Percentiles rank a stretch among this genome's conserved stretches.
phyloP scores from a whole-genome alignment of 2,888 invertebrate species.

The Epinotia demarniana region DNA sequence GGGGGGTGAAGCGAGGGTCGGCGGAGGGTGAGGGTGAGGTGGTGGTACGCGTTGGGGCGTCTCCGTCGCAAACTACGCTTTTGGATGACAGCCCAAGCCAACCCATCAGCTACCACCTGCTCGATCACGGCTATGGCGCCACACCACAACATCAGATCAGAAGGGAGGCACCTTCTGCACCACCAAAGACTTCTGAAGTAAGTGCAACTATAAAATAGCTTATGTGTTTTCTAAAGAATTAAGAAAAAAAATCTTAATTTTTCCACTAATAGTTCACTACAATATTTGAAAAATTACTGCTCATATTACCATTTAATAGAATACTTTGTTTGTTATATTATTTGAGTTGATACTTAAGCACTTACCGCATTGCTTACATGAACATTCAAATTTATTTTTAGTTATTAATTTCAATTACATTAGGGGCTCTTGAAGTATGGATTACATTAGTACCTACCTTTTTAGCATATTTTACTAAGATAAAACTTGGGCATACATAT shows the following conservation, averaged over 20 bases:
- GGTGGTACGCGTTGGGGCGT: constrained; percentile 81
- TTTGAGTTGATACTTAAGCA: not conserved
- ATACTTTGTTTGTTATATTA: not conserved
- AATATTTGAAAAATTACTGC: not conserved
- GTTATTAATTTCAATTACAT: not conserved
- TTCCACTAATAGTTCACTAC: not conserved
- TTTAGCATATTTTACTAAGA: not conserved
- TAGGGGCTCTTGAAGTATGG: not conserved
- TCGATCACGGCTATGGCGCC: constrained; percentile 95
- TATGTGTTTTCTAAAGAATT: not conserved
- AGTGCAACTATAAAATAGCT: constrained; percentile 52
- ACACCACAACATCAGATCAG: constrained; percentile 89
- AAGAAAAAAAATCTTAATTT: not conserved
- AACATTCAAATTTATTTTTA: not conserved
- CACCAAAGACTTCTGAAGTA: constrained; percentile 85
- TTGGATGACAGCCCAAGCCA: constrained; percentile 81
- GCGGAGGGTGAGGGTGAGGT: constrained; percentile 83
- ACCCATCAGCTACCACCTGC: constrained; percentile 89
- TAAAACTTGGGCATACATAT: not conserved
- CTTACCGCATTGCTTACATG: not conserved
- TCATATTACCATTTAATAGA: not conserved
- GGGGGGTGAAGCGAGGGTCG: constrained; percentile 85
- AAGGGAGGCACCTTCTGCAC: constrained; percentile 82
- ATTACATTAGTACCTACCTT: not conserved
- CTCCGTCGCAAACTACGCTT: constrained; percentile 82